A percentile compares a stretch with the other conserved stretches of the same genome.
These are phyloP conservation scores for Helarctos malayanus DNA, from an alignment of 2,797 vertebrate species.

Conservation along the genomic window DNA sequence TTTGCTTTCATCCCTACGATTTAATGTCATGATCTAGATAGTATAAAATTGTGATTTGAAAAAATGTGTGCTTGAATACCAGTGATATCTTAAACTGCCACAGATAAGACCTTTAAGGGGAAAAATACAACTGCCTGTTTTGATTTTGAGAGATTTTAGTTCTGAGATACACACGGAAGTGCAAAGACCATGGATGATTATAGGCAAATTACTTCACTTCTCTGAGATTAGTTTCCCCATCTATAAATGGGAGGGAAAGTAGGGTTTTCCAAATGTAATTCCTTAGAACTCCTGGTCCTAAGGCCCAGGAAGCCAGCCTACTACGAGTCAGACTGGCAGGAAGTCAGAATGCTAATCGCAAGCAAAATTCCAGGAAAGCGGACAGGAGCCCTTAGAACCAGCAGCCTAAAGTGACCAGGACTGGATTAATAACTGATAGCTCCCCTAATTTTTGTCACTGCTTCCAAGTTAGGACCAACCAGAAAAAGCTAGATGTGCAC, in stretches of 20 bases:
- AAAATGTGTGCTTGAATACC: conserved; percentile 1
- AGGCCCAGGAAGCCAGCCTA: neutral
- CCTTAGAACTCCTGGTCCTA: neutral
- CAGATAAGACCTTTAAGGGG: neutral
- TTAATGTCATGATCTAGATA: neutral
- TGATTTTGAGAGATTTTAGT: neutral
- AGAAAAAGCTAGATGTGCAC: neutral
- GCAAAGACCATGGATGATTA: neutral
- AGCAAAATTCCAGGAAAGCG: neutral
- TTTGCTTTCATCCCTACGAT: neutral
- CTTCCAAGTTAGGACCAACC: conserved; percentile 3
- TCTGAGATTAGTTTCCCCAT: conserved; percentile 20
- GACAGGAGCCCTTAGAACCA: neutral
- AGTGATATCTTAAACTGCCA: neutral
- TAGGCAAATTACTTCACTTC: neutral
- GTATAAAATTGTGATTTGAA: conserved; percentile 46
- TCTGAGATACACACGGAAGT: neutral
- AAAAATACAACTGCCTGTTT: neutral
- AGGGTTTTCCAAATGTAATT: neutral
- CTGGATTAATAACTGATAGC: neutral
- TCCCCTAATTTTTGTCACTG: neutral
- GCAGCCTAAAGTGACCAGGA: neutral
- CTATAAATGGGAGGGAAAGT: neutral
- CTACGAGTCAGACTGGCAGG: neutral
- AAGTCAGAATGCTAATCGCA: neutral